Evolutionary conservation across 1,140 invertebrate genomes (phyloP).

Genomic region (Lamellibrachia luymesi): DNA sequence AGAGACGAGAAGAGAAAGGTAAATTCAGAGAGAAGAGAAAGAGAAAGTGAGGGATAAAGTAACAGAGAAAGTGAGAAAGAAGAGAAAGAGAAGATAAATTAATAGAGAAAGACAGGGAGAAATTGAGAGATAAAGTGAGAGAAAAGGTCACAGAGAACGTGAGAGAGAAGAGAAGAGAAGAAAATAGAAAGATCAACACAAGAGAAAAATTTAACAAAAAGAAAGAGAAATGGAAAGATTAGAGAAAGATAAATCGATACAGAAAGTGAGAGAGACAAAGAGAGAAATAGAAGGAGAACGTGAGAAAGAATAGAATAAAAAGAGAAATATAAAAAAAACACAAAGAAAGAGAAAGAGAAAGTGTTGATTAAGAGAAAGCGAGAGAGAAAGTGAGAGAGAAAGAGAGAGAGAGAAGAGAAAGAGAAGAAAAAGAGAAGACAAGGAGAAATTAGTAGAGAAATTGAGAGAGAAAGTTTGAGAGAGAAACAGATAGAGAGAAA

Average conservation of each 20-base stretch:
- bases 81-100: conserved; percentile 8
- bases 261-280: too few relatives aligned
- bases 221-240: not conserved
- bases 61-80: not conserved
- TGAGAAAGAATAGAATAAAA: conserved; percentile 8
- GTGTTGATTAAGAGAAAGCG: not conserved
- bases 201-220: too few relatives aligned
- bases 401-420: not conserved
- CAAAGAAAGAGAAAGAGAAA: not conserved
- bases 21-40: conserved; percentile 3
- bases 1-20: conserved; percentile 13
- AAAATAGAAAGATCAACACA: not conserved
- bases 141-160: not conserved
- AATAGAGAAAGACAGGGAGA: not conserved
- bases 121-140: too few relatives aligned
- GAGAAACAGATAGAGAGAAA: too few relatives aligned
- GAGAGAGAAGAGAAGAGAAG: not conserved
- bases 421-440: not conserved
- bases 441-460: too few relatives aligned
- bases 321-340: too few relatives aligned
- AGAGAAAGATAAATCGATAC: too few relatives aligned
- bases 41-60: not conserved
- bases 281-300: not conserved
- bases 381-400: not conserved
- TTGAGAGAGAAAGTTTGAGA: too few relatives aligned